These are phyloP conservation scores for Gnatocerus cornutus DNA, from an alignment of 2,888 invertebrate species.

Conservation along the genomic window DNA sequence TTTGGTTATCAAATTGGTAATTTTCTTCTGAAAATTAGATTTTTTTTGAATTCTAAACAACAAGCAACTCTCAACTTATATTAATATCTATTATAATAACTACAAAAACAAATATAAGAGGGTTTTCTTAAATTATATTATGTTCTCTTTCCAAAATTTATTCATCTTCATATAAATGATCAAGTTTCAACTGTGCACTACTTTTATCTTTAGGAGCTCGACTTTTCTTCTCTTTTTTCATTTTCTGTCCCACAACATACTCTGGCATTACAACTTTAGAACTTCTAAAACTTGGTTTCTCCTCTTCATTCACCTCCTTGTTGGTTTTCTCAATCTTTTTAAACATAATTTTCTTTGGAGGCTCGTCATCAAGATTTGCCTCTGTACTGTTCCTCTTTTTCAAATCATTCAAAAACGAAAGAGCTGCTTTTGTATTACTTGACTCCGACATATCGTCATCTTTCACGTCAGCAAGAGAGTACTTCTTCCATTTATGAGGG, in stretches of 20 bases:
- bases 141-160: too few relatives aligned
- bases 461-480: slow-evolving; percentile 84
- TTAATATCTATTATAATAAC: too few relatives aligned
- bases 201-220: slow-evolving; percentile 50
- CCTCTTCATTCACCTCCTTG: slow-evolving; percentile 58
- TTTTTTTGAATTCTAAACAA: too few relatives aligned
- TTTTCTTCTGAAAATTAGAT: too few relatives aligned
- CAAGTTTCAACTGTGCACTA: slow-evolving; percentile 71
- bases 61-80: too few relatives aligned
- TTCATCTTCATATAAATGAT: slow-evolving; percentile 74
- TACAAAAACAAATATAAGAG: too few relatives aligned
- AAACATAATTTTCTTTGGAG: slow-evolving; percentile 64
- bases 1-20: too few relatives aligned
- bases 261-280: slow-evolving; percentile 88
- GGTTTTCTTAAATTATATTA: neutral
- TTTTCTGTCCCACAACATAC: slow-evolving; percentile 83
- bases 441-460: slow-evolving; percentile 85
- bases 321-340: slow-evolving; percentile 57
- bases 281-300: slow-evolving; percentile 75
- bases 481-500: slow-evolving; percentile 88
- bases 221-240: slow-evolving; percentile 71
- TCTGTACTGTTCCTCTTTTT: slow-evolving; percentile 72
- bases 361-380: slow-evolving; percentile 54
- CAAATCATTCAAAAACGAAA: slow-evolving; percentile 82
- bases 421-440: slow-evolving; percentile 84